Evolutionary conservation across 1,140 invertebrate species (phyloP).

Genomic region (Drosophila bocqueti): DNA sequence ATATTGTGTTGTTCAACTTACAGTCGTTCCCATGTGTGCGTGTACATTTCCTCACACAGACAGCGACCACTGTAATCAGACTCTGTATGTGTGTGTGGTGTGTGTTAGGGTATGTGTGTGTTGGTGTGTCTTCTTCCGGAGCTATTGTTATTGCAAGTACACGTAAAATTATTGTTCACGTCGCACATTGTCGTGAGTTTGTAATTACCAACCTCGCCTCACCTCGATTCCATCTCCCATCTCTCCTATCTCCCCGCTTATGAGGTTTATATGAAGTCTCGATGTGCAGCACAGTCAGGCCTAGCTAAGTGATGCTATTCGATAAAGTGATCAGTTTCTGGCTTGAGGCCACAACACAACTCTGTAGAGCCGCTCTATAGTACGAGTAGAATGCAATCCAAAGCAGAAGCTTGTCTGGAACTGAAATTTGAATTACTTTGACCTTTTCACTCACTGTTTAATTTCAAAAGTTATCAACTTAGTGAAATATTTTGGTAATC

Average conservation of each 20-base stretch:
- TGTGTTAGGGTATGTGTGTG: slow-evolving; percentile 19
- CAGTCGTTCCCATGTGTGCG: not conserved
- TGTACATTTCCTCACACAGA: slow-evolving; percentile 50
- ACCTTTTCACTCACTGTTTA: not conserved
- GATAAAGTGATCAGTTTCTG: not conserved
- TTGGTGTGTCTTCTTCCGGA: slow-evolving; percentile 70
- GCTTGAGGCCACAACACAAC: not conserved
- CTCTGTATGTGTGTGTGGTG: not conserved
- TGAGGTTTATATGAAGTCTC: slow-evolving; percentile 8
- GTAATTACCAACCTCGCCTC: slow-evolving; percentile 69
- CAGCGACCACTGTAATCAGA: slow-evolving; percentile 21
- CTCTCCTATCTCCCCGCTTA: slow-evolving; percentile 3
- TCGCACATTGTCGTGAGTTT: slow-evolving; percentile 71
- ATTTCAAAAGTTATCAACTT: slow-evolving; percentile 2
- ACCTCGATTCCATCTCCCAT: slow-evolving; percentile 13
- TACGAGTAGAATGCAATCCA: not conserved
- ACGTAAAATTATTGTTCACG: slow-evolving; percentile 79
- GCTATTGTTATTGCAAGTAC: slow-evolving; percentile 78
- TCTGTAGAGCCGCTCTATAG: not conserved
- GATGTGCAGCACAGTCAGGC: slow-evolving; percentile 34
- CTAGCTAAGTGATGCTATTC: slow-evolving; percentile 6
- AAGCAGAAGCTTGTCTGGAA: not conserved
- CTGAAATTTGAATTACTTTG: not conserved
- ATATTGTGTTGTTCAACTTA: slow-evolving; percentile 6
- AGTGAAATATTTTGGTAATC: slow-evolving; percentile 13